These are phyloP conservation scores for Bucco capensis DNA, from an alignment of 2,113 vertebrate species.

Conservation along the genomic window DNA sequence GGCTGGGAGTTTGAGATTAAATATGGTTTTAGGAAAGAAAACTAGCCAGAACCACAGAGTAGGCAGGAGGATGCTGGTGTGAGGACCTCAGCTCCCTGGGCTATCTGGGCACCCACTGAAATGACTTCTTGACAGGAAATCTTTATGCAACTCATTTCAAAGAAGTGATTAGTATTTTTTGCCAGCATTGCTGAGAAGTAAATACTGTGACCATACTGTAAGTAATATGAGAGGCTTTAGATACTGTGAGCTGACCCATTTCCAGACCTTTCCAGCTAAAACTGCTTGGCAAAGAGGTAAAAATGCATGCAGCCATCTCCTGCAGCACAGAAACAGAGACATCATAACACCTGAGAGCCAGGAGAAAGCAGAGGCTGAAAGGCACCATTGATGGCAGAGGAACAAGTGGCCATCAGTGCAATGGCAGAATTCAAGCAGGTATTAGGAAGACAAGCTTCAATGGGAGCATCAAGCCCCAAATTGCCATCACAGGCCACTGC, in stretches of 20 bases:
- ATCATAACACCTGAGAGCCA: background rate
- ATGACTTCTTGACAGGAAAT: background rate
- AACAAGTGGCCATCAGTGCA: fast-evolving
- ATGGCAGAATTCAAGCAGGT: background rate
- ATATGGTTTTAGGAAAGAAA: background rate
- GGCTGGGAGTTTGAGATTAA: background rate
- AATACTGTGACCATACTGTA: background rate
- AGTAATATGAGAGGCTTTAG: background rate
- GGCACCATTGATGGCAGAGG: background rate
- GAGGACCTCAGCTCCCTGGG: background rate
- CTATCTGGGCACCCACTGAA: fast-evolving
- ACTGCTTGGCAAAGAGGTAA: background rate
- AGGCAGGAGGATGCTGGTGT: background rate
- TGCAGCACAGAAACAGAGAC: background rate
- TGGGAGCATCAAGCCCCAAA: background rate
- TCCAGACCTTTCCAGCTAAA: background rate
- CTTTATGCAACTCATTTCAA: background rate
- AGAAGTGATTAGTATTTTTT: background rate
- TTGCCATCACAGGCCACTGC: background rate
- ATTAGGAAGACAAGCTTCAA: background rate
- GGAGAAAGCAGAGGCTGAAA: background rate
- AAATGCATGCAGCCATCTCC: background rate
- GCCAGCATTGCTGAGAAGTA: background rate
- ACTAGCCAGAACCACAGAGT: too few species aligned
- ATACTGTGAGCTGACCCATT: slow-evolving; percentile 34